Base-by-base conservation (phyloP, 2,113 vertebrate species). In the Bos javanicus region DNA sequence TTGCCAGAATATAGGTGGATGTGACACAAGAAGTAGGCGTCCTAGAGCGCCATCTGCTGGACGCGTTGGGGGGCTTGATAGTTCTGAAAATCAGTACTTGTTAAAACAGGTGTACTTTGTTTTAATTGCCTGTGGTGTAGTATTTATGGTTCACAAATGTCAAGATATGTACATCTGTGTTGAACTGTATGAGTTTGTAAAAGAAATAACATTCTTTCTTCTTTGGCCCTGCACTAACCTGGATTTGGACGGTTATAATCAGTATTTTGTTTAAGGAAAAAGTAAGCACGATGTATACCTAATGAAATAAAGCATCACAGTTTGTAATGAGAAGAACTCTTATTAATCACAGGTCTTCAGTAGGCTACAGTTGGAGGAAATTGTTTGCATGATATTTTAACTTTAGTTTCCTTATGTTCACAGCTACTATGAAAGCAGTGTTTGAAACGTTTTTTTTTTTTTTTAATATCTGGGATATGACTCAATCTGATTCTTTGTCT, bases 11-110 rank as follows among this genome's bases (percentile, higher is more conserved):
- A 96, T 97, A 98, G 98, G 97, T 96, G 89, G 87, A 25, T 59
- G 74, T 39, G 74, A 92, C 60, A 67, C 56, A 81, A 83, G 57
- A 57, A 96, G 98, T 60, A 85, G 92, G 98, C 97, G 96, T 99
- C 98, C 97, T 99, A 92, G 93, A 98, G 98, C 98, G 78, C 99
- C 99, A 99, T 98, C 99, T 99, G 96, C 98, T 99, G 99, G 98
- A 82, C 3, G 30, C 57, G 33, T 52, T 3, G 33, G 95, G 98
- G 91, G 98, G 98, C 81, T 17, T 87, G 56, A 80, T 28, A 64
- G 56, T 59, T 43, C 13, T 23, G 83, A 90, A 86, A 95, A 67
- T 39, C 33, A 30, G 62, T 9, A 2, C 84, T 56, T 56, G 57
- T n/a, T 82, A 92, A 95, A 62, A 92, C 95, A 96, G 95, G 82